A percentile compares a stretch with the other conserved stretches of the same genome.
phyloP scores from a whole-genome alignment of 2,797 vertebrate genomes.

The Eupleurogrammus muticus region DNA sequence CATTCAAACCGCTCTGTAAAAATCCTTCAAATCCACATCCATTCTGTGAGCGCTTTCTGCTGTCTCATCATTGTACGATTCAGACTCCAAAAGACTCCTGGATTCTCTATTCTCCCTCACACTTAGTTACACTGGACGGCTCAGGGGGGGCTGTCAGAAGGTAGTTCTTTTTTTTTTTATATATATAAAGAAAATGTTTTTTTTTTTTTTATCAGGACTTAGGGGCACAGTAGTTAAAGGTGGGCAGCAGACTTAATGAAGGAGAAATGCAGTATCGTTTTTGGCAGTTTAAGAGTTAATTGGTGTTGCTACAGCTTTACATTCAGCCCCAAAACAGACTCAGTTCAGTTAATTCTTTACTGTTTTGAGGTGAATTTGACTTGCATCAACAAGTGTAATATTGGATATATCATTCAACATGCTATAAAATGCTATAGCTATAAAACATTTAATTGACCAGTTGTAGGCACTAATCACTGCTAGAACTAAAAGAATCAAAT shows the following conservation, averaged over 20 bases:
- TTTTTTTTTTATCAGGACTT: slow-evolving; percentile 33
- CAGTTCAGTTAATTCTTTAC: background rate
- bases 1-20: slow-evolving; percentile 55
- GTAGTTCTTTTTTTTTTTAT: slow-evolving; percentile 10
- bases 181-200: slow-evolving; percentile 22
- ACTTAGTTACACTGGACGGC: slow-evolving; percentile 35
- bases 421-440: too few relatives aligned
- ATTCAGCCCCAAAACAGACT: background rate
- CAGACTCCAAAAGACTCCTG: slow-evolving; percentile 47
- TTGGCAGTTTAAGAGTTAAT: background rate
- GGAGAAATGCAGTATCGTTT: background rate
- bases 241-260: background rate
- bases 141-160: background rate
- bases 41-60: slow-evolving; percentile 71
- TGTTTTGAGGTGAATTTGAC: background rate
- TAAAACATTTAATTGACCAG: too few relatives aligned
- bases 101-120: slow-evolving; percentile 48
- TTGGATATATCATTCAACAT: too few relatives aligned
- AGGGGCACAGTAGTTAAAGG: slow-evolving; percentile 13
- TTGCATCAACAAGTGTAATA: background rate
- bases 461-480: too few relatives aligned
- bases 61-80: slow-evolving; percentile 73
- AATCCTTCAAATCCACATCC: slow-evolving; percentile 67
- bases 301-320: background rate
- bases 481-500: too few relatives aligned